Base-by-base conservation (phyloP, 2,888 invertebrate genomes). In the Cyclophora albipunctata region DNA sequence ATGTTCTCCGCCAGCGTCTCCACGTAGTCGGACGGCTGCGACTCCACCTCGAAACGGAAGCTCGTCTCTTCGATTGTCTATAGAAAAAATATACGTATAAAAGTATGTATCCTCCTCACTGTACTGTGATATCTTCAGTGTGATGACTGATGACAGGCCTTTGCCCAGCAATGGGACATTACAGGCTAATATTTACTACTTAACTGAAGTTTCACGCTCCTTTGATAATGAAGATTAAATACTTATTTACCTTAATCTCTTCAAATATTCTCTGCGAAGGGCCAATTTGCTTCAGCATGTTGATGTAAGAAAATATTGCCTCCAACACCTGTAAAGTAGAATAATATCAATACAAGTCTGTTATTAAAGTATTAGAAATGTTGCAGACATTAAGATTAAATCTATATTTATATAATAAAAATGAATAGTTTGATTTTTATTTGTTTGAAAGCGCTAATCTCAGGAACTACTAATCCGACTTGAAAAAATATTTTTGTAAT, bases 251-350 rank as follows among this genome's bases (percentile, higher is more conserved):
- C 78, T 83, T 83, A 7, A 94, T 90, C 82, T 96, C 96, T 4
- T 91, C 79, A 72, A 90, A 96, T 59, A 95, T 90, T 54, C 92
- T 82, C 71, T 93, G 90, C 46, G 91, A 91, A 0, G 94, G 93
- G 7, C 94, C 94, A 47, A 90, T 79, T 48, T 87, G 77, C 52
- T 90, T 90, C 54, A 97, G 74, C 84, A 96, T 90, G 57, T 92
- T 91, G 7, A 98, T 89, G 68, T 95, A 97, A 2, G 94, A 92
- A 76, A 95, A 97, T 48, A 96, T 90, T 0, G 93, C 91, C 61
- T 92, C 91, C 34, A 97, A 79, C 0, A 97, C 94, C 93, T 93
- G 74, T 44, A 81, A 75, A 47, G 5, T 57, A 59, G 34, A 34
- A 51, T 48, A 7, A 45, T 51, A 49, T 48, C 3, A 40, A 37